Evolutionary conservation across 1,140 invertebrate species (phyloP).

Genomic region (Drosophila neocordata): DNA sequence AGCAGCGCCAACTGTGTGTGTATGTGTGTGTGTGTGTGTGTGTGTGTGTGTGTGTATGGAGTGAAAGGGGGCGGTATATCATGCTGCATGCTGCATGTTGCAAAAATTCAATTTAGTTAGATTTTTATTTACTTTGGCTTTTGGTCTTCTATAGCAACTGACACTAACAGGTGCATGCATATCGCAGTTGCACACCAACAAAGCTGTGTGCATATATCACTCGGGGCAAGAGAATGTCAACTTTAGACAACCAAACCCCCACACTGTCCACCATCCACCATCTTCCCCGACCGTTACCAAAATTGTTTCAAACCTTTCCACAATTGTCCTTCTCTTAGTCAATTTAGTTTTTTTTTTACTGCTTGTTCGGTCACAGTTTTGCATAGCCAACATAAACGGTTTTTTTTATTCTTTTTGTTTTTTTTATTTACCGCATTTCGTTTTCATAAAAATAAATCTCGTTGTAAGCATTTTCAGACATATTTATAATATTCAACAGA

Average conservation of each 20-base stretch:
- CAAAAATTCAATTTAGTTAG: conserved; percentile 60
- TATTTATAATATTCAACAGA: background rate
- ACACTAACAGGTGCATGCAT: conserved; percentile 31
- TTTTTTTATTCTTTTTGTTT: background rate
- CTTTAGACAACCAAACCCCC: background rate
- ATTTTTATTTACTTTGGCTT: conserved; percentile 68
- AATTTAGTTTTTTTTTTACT: background rate
- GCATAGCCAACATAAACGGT: background rate
- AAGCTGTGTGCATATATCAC: conserved; percentile 35
- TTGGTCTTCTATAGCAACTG: conserved; percentile 6
- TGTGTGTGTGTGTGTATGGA: too few relatives aligned
- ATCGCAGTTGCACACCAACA: background rate
- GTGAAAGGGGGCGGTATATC: background rate
- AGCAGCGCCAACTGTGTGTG: background rate
- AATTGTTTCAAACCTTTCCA: background rate
- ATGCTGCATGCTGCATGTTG: conserved; percentile 26
- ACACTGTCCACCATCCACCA: too few relatives aligned
- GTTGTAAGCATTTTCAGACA: conserved; percentile 5
- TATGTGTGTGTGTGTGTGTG: too few relatives aligned
- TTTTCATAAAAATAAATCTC: background rate
- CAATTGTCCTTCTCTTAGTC: background rate
- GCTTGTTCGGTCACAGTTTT: conserved; percentile 5
- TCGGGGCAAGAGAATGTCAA: conserved; percentile 24
- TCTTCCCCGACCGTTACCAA: background rate
- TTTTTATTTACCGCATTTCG: background rate